Evolutionary conservation across 2,113 vertebrate genomes (phyloP).

Genomic region (Pandion haliaetus): DNA sequence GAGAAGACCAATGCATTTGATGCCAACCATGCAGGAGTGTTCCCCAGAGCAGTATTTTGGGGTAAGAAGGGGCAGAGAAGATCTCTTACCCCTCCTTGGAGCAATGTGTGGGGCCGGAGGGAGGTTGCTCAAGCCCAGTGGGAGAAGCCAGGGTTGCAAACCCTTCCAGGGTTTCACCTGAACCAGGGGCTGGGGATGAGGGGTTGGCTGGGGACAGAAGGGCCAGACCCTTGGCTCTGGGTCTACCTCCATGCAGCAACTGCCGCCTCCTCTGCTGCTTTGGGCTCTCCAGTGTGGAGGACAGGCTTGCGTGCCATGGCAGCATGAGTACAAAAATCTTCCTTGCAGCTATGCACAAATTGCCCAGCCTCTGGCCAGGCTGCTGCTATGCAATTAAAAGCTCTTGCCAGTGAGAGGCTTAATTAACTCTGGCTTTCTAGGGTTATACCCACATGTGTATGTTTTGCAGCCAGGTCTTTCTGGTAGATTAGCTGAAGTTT

Average conservation of each 20-base stretch:
- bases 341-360: not conserved
- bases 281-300: not conserved
- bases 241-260: fast-evolving
- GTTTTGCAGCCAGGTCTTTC: not conserved
- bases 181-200: not conserved
- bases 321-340: fast-evolving
- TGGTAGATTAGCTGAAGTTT: not conserved
- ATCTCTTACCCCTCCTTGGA: not conserved
- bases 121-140: not conserved
- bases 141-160: not conserved
- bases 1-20: not conserved
- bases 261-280: not conserved
- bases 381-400: constrained; percentile 8
- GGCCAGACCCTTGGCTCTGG: not conserved
- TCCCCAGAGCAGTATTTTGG: not conserved
- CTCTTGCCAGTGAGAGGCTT: constrained; percentile 39
- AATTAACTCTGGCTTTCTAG: constrained; percentile 45
- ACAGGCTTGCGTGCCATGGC: fast-evolving
- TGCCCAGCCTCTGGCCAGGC: not conserved
- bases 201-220: not conserved
- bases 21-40: not conserved
- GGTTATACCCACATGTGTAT: not conserved
- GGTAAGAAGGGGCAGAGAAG: not conserved
- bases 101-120: not conserved
- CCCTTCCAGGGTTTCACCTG: not conserved